Percentiles rank a stretch among this genome's conserved stretches.
Evolutionary conservation across 1,140 invertebrate species (phyloP).

Genomic region (Caenorhabditis inopinata): DNA sequence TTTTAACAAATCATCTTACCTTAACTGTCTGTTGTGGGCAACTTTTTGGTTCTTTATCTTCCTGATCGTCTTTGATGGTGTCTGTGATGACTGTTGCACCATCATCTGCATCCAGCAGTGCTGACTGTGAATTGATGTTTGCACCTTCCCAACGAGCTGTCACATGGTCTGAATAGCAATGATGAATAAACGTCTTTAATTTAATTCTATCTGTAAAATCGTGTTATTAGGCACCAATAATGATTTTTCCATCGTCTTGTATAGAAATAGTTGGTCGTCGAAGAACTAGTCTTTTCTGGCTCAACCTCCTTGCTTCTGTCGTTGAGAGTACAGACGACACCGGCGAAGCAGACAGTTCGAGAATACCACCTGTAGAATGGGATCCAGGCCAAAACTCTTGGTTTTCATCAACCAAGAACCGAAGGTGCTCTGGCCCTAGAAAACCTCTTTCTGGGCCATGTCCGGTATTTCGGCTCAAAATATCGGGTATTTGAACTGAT

Average conservation of each 20-base stretch:
- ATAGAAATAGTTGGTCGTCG: conserved; percentile 65
- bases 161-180: conserved; percentile 57
- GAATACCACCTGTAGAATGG: background rate
- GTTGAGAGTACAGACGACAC: conserved; percentile 48
- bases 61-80: conserved; percentile 61
- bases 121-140: conserved; percentile 58
- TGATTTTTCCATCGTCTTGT: conserved; percentile 63
- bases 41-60: conserved; percentile 53
- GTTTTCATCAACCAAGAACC: conserved; percentile 3
- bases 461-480: conserved; percentile 8
- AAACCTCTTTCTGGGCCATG: background rate
- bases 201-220: too few relatives aligned
- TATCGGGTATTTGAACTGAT: conserved; percentile 48
- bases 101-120: conserved; percentile 56
- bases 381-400: background rate
- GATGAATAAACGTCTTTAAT: too few relatives aligned
- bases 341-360: conserved; percentile 41
- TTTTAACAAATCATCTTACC: too few relatives aligned
- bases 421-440: background rate
- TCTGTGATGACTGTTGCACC: conserved; percentile 63
- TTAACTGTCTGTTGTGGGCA: conserved; percentile 62
- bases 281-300: conserved; percentile 49
- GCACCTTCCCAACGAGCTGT: conserved; percentile 65
- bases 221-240: conserved; percentile 58
- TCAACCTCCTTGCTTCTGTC: conserved; percentile 37